Percentiles rank a stretch among this genome's conserved stretches.
Evolutionary conservation across 2,113 vertebrate genomes (phyloP).

Genomic region (Plecturocebus donacophilus): DNA sequence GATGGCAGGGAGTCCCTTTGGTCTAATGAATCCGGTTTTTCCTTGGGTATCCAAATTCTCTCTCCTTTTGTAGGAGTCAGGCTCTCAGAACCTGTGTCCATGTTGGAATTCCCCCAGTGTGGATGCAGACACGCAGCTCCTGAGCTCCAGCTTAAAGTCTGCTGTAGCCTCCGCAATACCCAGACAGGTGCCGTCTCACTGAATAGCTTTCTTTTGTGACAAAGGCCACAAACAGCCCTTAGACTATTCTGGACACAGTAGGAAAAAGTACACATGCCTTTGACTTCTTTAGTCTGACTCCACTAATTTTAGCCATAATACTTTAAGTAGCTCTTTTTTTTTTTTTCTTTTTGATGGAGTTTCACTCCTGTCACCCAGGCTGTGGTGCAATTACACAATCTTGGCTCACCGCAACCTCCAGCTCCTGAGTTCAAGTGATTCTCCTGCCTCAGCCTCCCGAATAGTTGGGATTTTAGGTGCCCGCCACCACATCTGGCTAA

Average conservation of each 20-base stretch:
- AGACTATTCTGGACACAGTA: background rate
- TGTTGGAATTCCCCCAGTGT: background rate
- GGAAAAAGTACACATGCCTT: background rate
- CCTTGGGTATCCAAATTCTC: background rate
- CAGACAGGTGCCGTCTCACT: background rate
- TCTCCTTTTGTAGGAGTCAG: background rate
- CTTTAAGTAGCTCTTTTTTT: background rate
- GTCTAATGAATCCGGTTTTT: background rate
- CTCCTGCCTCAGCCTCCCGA: too few species aligned
- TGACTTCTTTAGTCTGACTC: background rate
- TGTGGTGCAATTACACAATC: too few species aligned
- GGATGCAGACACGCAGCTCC: background rate
- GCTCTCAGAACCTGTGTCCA: background rate
- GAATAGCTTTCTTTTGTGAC: background rate
- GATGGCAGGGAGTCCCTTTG: background rate
- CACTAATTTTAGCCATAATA: background rate
- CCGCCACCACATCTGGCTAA: too few species aligned
- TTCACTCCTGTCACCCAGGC: too few species aligned
- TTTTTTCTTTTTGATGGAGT: too few species aligned
- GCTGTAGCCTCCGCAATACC: background rate
- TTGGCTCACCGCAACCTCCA: too few species aligned
- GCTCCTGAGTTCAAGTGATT: too few species aligned
- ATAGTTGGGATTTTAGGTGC: too few species aligned
- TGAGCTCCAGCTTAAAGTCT: background rate
- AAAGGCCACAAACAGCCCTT: background rate